Percentiles rank a stretch among this genome's conserved stretches.
phyloP scores from a whole-genome alignment of 2,888 invertebrate genomes.

The Parasteatoda lunata region DNA sequence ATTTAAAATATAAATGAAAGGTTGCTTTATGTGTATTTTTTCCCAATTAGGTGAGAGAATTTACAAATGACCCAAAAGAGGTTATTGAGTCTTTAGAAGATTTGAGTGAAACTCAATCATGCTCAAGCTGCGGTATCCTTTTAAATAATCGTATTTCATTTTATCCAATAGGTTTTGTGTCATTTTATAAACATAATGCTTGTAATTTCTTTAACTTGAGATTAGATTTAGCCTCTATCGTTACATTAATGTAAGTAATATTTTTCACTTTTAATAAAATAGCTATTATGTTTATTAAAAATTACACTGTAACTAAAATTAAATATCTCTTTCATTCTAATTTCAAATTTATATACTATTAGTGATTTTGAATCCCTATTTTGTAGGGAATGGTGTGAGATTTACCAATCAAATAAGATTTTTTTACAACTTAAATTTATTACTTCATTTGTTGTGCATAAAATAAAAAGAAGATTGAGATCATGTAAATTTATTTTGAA shows the following conservation, averaged over 20 bases:
- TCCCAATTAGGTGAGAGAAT: slow-evolving; percentile 76
- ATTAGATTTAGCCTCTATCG: slow-evolving; percentile 67
- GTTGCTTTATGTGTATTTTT: too few species aligned
- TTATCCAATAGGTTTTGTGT: neutral
- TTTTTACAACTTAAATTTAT: too few species aligned
- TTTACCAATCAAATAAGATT: too few species aligned
- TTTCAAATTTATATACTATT: too few species aligned
- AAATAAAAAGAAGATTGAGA: too few species aligned
- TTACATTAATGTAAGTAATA: slow-evolving; percentile 69
- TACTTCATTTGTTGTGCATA: too few species aligned
- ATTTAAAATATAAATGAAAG: too few species aligned
- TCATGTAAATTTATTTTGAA: too few species aligned
- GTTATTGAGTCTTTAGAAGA: slow-evolving; percentile 79
- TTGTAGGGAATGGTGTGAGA: too few species aligned
- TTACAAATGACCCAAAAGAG: slow-evolving; percentile 80
- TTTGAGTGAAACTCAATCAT: slow-evolving; percentile 72
- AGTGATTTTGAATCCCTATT: too few species aligned
- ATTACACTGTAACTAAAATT: too few species aligned
- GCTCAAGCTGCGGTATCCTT: slow-evolving; percentile 64
- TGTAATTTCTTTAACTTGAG: slow-evolving; percentile 5
- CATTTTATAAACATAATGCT: slow-evolving; percentile 9
- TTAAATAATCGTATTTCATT: neutral
- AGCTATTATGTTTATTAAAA: slow-evolving; percentile 3
- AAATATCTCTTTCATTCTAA: too few species aligned
- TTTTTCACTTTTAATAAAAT: neutral